Percentiles rank a stretch among this genome's conserved stretches.
phyloP scores from a whole-genome alignment of 2,888 invertebrate species.

The Drosophila kambysellisi region DNA sequence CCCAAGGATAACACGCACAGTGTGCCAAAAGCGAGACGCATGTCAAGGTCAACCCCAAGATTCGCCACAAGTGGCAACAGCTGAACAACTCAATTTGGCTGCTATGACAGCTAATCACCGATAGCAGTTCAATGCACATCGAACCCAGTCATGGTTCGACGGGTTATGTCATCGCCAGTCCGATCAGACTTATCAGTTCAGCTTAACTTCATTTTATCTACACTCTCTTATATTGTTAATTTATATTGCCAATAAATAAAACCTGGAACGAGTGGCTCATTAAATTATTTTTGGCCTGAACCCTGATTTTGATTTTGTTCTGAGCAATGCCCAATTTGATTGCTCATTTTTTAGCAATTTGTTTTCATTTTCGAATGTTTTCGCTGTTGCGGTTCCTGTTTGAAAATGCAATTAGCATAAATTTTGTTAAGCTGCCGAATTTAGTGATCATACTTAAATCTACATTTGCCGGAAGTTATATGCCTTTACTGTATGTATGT shows the following conservation, averaged over 20 bases:
- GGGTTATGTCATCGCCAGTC: constrained; percentile 57
- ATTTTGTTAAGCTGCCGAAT: constrained; percentile 46
- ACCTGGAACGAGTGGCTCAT: constrained; percentile 14
- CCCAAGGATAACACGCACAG: constrained; percentile 70
- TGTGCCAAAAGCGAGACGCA: constrained; percentile 68
- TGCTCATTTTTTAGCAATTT: constrained; percentile 29
- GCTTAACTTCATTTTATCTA: constrained; percentile 9
- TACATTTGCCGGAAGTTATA: constrained; percentile 63
- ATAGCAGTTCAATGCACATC: constrained; percentile 60
- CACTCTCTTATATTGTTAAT: constrained; percentile 17
- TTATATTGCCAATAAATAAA: constrained; percentile 48
- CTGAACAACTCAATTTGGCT: constrained; percentile 44
- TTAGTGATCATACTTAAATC: constrained; percentile 42
- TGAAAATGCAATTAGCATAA: constrained; percentile 60
- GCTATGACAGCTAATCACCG: constrained; percentile 16
- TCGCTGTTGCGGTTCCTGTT: constrained; percentile 55
- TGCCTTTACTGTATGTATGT: neutral
- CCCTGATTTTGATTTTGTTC: constrained; percentile 28
- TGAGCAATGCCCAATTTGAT: constrained; percentile 23
- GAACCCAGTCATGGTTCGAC: constrained; percentile 25
- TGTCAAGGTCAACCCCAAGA: constrained; percentile 60
- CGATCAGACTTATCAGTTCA: constrained; percentile 22
- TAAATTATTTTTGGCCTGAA: constrained; percentile 48
- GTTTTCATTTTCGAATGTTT: constrained; percentile 49
- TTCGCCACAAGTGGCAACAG: constrained; percentile 49